Conservation (phyloP, 2,888 invertebrate species). For the Euphydryas editha region DNA sequence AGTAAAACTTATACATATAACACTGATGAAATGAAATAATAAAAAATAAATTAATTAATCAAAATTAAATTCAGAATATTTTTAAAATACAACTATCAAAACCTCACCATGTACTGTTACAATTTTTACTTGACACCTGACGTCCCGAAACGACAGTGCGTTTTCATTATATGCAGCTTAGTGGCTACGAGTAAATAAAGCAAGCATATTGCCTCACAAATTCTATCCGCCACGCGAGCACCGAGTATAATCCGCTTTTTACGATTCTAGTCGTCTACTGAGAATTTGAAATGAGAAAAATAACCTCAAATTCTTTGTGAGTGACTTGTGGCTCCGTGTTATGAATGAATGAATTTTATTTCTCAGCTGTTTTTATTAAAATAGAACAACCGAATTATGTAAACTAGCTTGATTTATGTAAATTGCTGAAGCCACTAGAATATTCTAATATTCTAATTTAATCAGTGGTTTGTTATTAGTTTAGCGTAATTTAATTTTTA, state of each 20-base stretch:
- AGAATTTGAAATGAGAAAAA: conserved; percentile 81
- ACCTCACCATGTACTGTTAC: conserved; percentile 24
- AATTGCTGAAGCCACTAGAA: conserved; percentile 38
- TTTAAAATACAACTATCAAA: conserved; percentile 47
- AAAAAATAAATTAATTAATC: neutral
- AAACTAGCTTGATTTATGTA: conserved; percentile 40
- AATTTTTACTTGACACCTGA: conserved; percentile 68
- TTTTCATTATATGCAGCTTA: conserved; percentile 84
- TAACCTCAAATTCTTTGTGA: conserved; percentile 75
- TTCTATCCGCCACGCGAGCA: conserved; percentile 72
- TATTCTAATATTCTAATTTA: conserved; percentile 27
- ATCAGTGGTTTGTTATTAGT: conserved; percentile 18
- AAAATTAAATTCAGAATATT: neutral
- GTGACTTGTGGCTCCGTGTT: conserved; percentile 62
- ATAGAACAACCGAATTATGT: conserved; percentile 38
- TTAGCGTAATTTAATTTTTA: conserved; percentile 1
- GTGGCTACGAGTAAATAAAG: conserved; percentile 78
- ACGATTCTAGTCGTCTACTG: conserved; percentile 78
- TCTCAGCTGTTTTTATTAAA: conserved; percentile 42
- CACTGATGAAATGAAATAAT: neutral
- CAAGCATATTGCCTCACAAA: conserved; percentile 80
- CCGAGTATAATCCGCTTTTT: conserved; percentile 81
- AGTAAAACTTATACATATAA: no score
- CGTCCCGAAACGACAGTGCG: conserved; percentile 74
- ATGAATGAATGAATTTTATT: conserved; percentile 66